These are phyloP conservation scores for Argyra leucocephala DNA, from an alignment of 2,888 invertebrate species.

Conservation along the genomic window DNA sequence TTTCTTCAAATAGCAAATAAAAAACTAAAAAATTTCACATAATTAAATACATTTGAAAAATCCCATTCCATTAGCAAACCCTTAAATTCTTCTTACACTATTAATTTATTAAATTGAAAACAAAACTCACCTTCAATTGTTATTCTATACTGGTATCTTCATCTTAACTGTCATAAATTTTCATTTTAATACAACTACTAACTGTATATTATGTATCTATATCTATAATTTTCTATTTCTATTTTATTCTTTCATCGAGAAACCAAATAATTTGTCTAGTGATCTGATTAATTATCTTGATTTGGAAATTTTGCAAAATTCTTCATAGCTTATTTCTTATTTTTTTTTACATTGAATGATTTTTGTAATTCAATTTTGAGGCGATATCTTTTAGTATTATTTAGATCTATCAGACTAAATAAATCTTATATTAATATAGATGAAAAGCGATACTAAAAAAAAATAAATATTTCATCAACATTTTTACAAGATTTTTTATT, in stretches of 20 bases:
- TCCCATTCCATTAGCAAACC: too few relatives aligned
- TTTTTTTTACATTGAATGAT: not conserved
- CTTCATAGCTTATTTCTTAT: not conserved
- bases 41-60: not conserved
- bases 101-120: not conserved
- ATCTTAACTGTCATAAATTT: not conserved
- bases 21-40: not conserved
- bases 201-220: not conserved
- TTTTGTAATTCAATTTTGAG: not conserved
- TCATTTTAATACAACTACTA: not conserved
- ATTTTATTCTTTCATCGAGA: not conserved
- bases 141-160: not conserved
- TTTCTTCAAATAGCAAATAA: not conserved
- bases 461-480: not conserved
- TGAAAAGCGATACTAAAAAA: not conserved
- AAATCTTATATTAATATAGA: not conserved
- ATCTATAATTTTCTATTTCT: not conserved
- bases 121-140: not conserved
- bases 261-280: not conserved
- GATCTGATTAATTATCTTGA: constrained; percentile 6
- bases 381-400: not conserved
- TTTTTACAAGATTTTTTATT: not conserved
- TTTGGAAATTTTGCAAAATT: not conserved
- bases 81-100: too few relatives aligned
- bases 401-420: not conserved